Conservation (phyloP, 2,797 vertebrate species). For the Phoxinus dragarum region DNA sequence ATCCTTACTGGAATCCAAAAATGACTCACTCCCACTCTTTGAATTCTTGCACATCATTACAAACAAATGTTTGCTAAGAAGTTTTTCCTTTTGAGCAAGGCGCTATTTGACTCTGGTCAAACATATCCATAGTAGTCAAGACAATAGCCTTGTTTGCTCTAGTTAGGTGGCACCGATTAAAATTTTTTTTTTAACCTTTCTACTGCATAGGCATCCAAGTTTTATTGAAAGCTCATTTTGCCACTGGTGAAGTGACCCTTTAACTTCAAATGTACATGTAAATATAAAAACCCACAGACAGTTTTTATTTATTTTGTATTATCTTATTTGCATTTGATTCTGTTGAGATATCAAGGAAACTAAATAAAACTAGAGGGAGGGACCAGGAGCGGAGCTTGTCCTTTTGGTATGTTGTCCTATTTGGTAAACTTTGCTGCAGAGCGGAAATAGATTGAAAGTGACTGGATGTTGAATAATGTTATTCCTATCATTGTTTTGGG, state of each 20-base stretch:
- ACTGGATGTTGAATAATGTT: background rate
- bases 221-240: too few relatives aligned
- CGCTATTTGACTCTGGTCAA: background rate
- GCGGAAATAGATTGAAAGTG: background rate
- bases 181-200: too few relatives aligned
- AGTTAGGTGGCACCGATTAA: too few relatives aligned
- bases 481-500: background rate
- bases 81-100: background rate
- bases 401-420: background rate
- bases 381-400: background rate
- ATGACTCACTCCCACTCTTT: too few relatives aligned
- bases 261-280: background rate
- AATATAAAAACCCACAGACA: too few relatives aligned
- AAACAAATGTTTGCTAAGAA: background rate
- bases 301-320: too few relatives aligned
- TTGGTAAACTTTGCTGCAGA: background rate
- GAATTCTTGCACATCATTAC: background rate
- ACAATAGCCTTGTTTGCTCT: background rate
- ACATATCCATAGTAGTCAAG: background rate
- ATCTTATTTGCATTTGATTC: background rate
- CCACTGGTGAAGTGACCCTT: too few relatives aligned
- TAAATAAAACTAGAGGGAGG: background rate
- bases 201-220: too few relatives aligned
- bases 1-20: too few relatives aligned
- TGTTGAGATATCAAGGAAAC: background rate